phyloP scores from a whole-genome alignment of 2,888 invertebrate species.

The Hermodice carunculata region DNA sequence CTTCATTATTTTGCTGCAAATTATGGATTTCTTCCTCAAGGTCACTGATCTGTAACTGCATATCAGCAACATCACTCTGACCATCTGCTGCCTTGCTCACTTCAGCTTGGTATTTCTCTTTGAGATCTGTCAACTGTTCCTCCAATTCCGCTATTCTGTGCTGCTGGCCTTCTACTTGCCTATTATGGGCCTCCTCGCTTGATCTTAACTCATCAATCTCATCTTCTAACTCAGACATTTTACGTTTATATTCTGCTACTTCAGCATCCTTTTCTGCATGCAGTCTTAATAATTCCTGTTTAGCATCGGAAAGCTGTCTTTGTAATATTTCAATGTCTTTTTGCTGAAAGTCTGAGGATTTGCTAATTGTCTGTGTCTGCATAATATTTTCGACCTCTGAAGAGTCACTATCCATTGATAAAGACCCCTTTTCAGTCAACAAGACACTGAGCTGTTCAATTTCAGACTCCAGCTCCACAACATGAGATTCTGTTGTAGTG shows the following conservation, averaged over 20 bases:
- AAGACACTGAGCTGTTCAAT: conserved; percentile 13
- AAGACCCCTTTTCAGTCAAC: conserved; percentile 3
- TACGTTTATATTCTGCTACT: too few species aligned
- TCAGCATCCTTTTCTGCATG: too few species aligned
- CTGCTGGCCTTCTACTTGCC: neutral
- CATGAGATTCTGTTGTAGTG: neutral
- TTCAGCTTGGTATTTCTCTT: neutral
- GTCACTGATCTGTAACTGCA: conserved; percentile 1
- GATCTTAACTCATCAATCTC: too few species aligned
- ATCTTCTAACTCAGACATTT: too few species aligned
- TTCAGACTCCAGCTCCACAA: conserved; percentile 15
- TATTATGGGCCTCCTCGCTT: too few species aligned
- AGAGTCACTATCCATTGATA: neutral
- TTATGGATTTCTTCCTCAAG: neutral
- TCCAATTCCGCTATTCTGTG: conserved; percentile 11
- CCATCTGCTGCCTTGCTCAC: neutral
- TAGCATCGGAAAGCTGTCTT: too few species aligned
- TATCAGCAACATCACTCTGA: too few species aligned
- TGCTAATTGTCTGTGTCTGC: too few species aligned
- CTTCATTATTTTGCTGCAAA: neutral
- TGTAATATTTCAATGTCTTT: too few species aligned
- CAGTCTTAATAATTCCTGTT: too few species aligned
- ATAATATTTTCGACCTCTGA: too few species aligned
- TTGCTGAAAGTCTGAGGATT: too few species aligned
- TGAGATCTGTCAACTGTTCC: neutral